phyloP scores from a whole-genome alignment of 2,113 vertebrate species.

The Tursiops truncatus region DNA sequence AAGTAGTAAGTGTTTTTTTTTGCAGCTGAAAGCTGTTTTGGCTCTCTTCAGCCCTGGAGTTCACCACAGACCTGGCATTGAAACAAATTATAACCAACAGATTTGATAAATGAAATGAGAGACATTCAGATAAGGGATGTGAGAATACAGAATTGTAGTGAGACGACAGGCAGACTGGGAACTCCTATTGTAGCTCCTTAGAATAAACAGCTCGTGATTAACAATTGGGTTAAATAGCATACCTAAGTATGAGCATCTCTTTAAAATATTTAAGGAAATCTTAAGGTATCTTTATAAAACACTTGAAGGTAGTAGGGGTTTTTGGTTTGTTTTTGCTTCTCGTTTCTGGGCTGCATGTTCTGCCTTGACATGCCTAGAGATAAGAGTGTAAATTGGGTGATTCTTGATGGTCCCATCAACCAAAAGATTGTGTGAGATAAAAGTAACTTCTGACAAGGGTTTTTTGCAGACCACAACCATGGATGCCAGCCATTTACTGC shows the following conservation, averaged over 20 bases:
- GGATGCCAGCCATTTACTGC: background rate
- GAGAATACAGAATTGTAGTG: background rate
- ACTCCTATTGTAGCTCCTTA: background rate
- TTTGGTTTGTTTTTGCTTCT: background rate
- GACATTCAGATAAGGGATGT: background rate
- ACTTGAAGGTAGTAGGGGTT: background rate
- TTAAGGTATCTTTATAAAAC: background rate
- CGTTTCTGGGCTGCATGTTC: background rate
- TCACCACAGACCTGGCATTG: background rate
- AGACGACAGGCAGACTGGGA: background rate
- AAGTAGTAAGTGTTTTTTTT: background rate
- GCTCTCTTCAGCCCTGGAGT: background rate
- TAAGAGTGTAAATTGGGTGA: background rate
- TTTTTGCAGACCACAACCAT: background rate
- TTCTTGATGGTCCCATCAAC: background rate
- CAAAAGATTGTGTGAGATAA: background rate
- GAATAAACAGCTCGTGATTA: background rate
- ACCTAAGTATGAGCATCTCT: background rate
- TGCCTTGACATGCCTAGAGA: background rate
- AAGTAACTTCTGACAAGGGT: background rate
- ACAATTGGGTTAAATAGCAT: background rate
- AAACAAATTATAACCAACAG: conserved; percentile 17
- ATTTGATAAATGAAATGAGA: background rate
- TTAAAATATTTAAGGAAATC: background rate
- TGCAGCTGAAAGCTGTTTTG: background rate